Base-by-base conservation (phyloP, 2,888 invertebrate species). In the Caenorhabditis sp. region DNA sequence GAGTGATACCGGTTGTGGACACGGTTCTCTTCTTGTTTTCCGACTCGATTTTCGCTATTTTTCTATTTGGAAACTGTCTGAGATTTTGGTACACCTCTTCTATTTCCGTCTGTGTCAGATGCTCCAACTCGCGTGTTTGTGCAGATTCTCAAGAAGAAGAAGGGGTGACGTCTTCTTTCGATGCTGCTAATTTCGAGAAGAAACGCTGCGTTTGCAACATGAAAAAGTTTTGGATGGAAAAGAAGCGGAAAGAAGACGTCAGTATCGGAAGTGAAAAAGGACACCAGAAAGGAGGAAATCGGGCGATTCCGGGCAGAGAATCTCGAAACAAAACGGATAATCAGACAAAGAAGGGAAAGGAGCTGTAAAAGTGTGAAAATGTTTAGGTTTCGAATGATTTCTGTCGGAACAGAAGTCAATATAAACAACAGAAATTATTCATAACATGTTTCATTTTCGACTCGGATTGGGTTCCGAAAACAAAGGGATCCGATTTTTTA, bases 191-290 rank as follows among this genome's bases (percentile, higher is more conserved):
- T 53, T 63, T 53, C 24, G 32, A 62, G 13, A 37, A 32, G n/a
- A 50, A 20, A 50, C 41, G 2, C 8, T 41, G 20, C 22, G 27
- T 52, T 50, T 50, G 62, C 39, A 63, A 45, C 13, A 30, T 43
- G 45, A 43, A 32, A 55, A 55, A 65, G 26, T 48, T 3, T 15
- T 4, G 13, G 22, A 6, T 2, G 17, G 1, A 58, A 39, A 32
- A 45, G 43, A 46, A 24, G 45, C 41, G n/a, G n/a, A n/a, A n/a
- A 56, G 37, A 66, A 55, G 30, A 56, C 56, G 55, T 66, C 65
- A 66, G 65, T n/a, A n/a, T 66, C 37, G 46, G 52, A 53, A 39
- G 27, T 71, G 59, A 61, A 71, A 71, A 61, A 71, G 61, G 68
- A 68, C 68, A 68, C 68, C 65, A 41, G 53, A 46, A 35, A 50